Percentiles rank a stretch among this genome's conserved stretches.
phyloP scores from a whole-genome alignment of 2,113 vertebrate species.

The Brienomyrus brachyistius region DNA sequence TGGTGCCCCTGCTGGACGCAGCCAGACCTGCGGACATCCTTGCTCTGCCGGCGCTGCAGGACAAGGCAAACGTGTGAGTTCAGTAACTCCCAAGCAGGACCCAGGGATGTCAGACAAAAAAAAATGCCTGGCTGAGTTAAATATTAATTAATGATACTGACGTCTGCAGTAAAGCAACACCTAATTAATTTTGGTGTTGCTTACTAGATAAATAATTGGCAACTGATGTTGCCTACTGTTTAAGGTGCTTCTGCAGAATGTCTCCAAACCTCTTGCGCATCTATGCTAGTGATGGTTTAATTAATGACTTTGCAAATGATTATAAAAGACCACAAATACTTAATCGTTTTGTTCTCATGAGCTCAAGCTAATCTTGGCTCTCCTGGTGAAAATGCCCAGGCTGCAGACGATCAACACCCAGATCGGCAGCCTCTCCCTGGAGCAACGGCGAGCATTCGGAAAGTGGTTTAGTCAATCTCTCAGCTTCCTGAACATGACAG shows the following conservation, averaged over 20 bases:
- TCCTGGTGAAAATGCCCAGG: constrained; percentile 34
- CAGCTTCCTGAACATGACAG: constrained; percentile 37
- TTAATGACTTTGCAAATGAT: not conserved
- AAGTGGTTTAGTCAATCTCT: constrained; percentile 53
- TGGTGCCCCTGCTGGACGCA: constrained; percentile 49
- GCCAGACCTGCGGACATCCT: constrained; percentile 50
- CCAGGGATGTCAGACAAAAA: not conserved
- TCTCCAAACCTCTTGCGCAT: not conserved
- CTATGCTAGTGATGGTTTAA: not conserved
- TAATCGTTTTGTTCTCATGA: not conserved
- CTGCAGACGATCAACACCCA: constrained; percentile 49
- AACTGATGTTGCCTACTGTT: not conserved
- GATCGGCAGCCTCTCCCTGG: constrained; percentile 45
- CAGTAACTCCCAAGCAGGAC: not conserved
- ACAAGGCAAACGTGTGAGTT: constrained; percentile 53
- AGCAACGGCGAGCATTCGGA: constrained; percentile 57
- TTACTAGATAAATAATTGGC: not conserved
- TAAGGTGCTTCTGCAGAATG: not conserved
- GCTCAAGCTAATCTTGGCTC: not conserved
- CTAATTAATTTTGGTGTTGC: constrained; percentile 4
- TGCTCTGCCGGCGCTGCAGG: constrained; percentile 51
- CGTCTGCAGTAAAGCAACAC: not conserved
- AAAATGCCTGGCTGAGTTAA: not conserved
- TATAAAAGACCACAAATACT: not conserved
- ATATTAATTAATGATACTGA: not conserved